Percentiles rank a stretch among this genome's conserved stretches.
phyloP scores from a whole-genome alignment of 1,140 invertebrate species.

The Melitaea cinxia region DNA sequence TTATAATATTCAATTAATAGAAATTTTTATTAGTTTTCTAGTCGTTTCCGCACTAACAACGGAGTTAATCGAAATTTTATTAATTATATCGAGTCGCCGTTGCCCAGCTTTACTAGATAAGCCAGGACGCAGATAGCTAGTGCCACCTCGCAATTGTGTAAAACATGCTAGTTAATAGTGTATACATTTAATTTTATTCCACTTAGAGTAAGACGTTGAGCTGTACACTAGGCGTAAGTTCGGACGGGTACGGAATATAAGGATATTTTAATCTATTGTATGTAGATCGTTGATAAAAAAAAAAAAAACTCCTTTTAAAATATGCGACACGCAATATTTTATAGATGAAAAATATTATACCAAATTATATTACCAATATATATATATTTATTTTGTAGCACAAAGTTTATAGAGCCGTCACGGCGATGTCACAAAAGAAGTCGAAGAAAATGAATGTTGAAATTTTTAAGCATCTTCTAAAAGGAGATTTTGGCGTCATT shows the following conservation, averaged over 20 bases:
- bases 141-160: conserved; percentile 74
- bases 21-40: conserved; percentile 6
- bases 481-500: conserved; percentile 66
- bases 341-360: conserved; percentile 22
- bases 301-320: conserved; percentile 65
- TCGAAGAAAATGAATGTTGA: conserved; percentile 37
- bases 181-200: conserved; percentile 72
- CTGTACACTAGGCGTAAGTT: conserved; percentile 59
- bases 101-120: conserved; percentile 40
- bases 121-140: conserved; percentile 59
- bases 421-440: conserved; percentile 65
- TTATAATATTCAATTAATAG: background rate
- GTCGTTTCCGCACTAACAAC: background rate
- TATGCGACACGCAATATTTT: conserved; percentile 41
- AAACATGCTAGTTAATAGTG: conserved; percentile 51
- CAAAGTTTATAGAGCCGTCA: conserved; percentile 39
- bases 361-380: conserved; percentile 30
- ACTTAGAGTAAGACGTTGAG: conserved; percentile 71
- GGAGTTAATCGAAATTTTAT: too few relatives aligned
- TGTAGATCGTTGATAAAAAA: conserved; percentile 37
- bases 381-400: conserved; percentile 35
- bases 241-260: conserved; percentile 54
- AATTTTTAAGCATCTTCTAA: conserved; percentile 53
- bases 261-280: conserved; percentile 40
- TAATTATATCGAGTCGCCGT: conserved; percentile 19